Evolutionary conservation across 2,888 invertebrate species (phyloP), one percentile per base, ranked within the genome.

Genomic region (Cheiracanthium punctorium): DNA sequence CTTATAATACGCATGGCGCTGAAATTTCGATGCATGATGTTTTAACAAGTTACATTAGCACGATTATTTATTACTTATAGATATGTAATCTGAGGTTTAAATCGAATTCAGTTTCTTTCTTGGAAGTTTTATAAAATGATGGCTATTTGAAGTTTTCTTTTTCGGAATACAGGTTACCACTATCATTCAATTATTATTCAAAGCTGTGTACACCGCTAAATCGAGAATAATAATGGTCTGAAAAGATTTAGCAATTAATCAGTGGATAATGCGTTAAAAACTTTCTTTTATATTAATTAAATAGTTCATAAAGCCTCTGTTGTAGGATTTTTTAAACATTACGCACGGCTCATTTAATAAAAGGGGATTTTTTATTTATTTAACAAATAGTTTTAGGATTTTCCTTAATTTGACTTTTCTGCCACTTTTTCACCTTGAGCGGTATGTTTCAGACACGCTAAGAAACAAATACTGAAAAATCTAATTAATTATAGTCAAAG

Each of bases 401-500:
- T 84, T 77, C 79, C 76, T 79, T 69, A 79, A 77, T 79, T 84
- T 84, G 72, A 43, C 71, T 71, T 76, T 69, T 82, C 58, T 75
- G 33, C 32, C 64, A 24, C 48, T 33, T 65, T 73, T 72, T 67
- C 77, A n/a, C 43, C 30, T 30, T 24, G 30, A 28, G 41, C 64
- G 65, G 30, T 75, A 67, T 37, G 41, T 48, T 5, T 30, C 12
- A n/a, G 33, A 28, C 48, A 52, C 20, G 71, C 65, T 73, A 64
- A 69, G 77, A 84, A 84, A 73, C 77, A 73, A 77, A 73, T 32
- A 52, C 69, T 77, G 84, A 79, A 84, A 84, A 84, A 84, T 79
- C 84, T 79, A 84, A 84, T 84, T 84, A 84, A 84, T 84, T 84
- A 79, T 79, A 84, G 73, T 84, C 84, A 74, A 74, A 84, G 79